phyloP scores from a whole-genome alignment of 2,888 invertebrate species.

The Beris chalybata region DNA sequence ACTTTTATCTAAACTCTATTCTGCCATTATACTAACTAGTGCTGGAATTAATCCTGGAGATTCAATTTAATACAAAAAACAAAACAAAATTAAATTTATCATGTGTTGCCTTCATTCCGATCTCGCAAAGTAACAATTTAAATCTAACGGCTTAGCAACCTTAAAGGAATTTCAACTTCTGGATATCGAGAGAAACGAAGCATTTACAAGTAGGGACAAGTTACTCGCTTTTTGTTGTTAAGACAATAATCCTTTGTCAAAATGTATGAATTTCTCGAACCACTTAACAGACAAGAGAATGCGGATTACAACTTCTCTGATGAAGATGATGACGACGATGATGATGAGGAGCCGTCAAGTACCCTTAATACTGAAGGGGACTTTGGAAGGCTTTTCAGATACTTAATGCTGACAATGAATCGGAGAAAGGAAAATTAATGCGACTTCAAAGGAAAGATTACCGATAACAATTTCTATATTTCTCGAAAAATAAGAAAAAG shows the following conservation, averaged over 20 bases:
- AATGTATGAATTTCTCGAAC: conserved; percentile 22
- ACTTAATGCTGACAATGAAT: not conserved
- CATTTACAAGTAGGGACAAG: not conserved
- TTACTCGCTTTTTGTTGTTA: conserved; percentile 16
- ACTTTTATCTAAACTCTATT: no score
- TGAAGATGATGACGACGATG: not conserved
- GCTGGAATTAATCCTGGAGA: not conserved
- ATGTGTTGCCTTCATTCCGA: conserved; percentile 16
- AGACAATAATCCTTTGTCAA: conserved; percentile 26
- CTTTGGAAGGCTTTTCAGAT: conserved; percentile 6
- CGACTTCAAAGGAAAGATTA: conserved; percentile 10
- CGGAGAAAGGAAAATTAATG: conserved; percentile 2
- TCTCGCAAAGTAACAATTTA: conserved; percentile 19
- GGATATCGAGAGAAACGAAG: not conserved
- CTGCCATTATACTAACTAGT: no score
- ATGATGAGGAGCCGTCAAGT: conserved; percentile 14
- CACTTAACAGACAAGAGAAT: conserved; percentile 18
- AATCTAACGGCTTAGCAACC: conserved; percentile 12
- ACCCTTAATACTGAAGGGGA: conserved; percentile 1
- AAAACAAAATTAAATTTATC: conserved; percentile 18
- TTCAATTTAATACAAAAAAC: conserved; percentile 6
- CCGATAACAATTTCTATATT: not conserved
- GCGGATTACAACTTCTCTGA: conserved; percentile 22
- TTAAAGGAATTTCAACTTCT: conserved; percentile 11
- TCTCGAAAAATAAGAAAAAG: not conserved